These are phyloP conservation scores for Drosophila cognata DNA, from an alignment of 2,888 invertebrate genomes.

Conservation along the genomic window DNA sequence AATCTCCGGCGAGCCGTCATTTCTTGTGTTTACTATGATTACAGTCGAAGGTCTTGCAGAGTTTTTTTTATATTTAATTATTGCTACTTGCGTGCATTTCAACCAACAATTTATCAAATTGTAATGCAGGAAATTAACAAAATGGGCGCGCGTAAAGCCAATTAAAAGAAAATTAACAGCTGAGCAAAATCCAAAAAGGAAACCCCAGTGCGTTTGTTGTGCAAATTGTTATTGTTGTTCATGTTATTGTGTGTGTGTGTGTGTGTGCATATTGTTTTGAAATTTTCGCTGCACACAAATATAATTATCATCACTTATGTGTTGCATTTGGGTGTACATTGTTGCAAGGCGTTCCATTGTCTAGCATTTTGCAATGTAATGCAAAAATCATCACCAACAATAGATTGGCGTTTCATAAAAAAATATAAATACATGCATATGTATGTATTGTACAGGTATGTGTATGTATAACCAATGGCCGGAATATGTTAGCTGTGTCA, in stretches of 20 bases:
- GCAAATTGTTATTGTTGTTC: conserved; percentile 17
- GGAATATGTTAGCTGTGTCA: conserved; percentile 19
- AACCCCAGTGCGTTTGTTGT: conserved; percentile 31
- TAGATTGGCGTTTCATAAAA: conserved; percentile 10
- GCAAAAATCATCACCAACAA: conserved; percentile 54
- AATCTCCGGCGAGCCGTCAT: neutral
- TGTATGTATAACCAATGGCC: conserved; percentile 59
- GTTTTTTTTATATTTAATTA: conserved; percentile 11
- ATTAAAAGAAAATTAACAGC: conserved; percentile 67
- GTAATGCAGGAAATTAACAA: conserved; percentile 56
- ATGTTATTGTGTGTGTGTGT: neutral
- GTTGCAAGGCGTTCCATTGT: conserved; percentile 65
- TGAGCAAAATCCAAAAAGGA: conserved; percentile 38
- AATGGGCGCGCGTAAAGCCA: conserved; percentile 51
- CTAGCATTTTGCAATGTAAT: conserved; percentile 72
- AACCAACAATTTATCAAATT: conserved; percentile 51
- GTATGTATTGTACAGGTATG: conserved; percentile 29
- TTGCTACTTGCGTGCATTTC: conserved; percentile 30
- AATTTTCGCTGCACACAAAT: conserved; percentile 59
- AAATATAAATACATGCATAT: conserved; percentile 1
- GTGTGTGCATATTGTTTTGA: conserved; percentile 52
- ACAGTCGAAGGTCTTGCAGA: neutral
- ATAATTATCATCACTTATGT: conserved; percentile 55
- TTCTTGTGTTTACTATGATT: neutral
- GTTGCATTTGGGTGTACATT: conserved; percentile 34